Conservation (phyloP, 2,888 invertebrate genomes). For the Cenopis cana region DNA sequence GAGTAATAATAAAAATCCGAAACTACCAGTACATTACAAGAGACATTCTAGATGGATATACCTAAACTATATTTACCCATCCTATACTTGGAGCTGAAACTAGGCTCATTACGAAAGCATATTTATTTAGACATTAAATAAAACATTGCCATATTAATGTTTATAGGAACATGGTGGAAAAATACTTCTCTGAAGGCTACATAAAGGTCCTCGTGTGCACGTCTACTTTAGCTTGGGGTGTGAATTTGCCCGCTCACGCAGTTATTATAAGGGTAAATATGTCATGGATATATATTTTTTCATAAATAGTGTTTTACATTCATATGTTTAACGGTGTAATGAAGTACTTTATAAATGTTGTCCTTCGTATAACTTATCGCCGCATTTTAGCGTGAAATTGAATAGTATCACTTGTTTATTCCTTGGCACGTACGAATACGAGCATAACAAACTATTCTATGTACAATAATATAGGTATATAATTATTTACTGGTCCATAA, state of each 20-base stretch:
- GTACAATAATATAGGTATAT: background rate
- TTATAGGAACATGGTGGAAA: conserved; percentile 92
- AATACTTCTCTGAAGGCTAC: conserved; percentile 94
- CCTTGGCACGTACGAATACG: background rate
- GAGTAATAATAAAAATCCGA: too few relatives aligned
- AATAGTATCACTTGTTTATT: background rate
- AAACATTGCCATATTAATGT: background rate
- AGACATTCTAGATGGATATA: too few relatives aligned
- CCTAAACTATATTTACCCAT: too few relatives aligned
- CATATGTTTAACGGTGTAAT: too few relatives aligned
- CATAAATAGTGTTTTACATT: too few relatives aligned
- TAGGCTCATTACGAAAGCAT: too few relatives aligned
- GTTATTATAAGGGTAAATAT: conserved; percentile 94
- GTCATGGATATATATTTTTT: too few relatives aligned
- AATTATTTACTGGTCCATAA: background rate
- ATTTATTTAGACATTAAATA: background rate
- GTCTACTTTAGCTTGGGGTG: conserved; percentile 99
- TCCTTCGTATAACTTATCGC: background rate
- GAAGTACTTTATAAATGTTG: background rate
- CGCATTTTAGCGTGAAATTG: background rate
- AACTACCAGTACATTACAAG: too few relatives aligned
- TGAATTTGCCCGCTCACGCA: conserved; percentile 99
- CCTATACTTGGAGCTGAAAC: too few relatives aligned
- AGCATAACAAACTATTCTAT: background rate
- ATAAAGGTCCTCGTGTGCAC: conserved; percentile 97